Evolutionary conservation across 2,888 invertebrate species (phyloP), one percentile per base, ranked within the genome.

Genomic region (Drosophila phalerata): DNA sequence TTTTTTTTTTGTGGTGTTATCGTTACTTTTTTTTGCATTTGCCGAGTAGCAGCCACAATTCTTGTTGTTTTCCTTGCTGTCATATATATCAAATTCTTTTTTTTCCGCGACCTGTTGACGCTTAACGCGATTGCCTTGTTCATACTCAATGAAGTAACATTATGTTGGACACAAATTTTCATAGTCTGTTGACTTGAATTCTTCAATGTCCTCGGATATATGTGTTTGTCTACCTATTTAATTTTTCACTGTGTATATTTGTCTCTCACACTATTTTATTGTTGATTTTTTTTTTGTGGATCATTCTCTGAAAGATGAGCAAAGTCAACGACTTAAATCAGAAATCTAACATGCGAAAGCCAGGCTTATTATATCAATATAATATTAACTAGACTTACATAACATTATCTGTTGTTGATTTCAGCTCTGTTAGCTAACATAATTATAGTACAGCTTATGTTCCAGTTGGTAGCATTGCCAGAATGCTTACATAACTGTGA

Each of bases 31-130:
- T 43, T 67, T 67, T 49, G 49, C 45, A 62, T 51, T 47, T 61
- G 40, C 45, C 37, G 34, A 74, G 63, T 30, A 74, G 58, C 61
- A 22, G 56, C 11, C 8, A 19, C 37, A 45, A n/a, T 63, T n/a
- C n/a, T n/a, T 47, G 56, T 56, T 73, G 52, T 58, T 61, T 58
- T 43, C 25, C 75, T 65, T 1, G 43, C 57, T 56, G 76, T 62
- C 51, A 79, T 69, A 75, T 65, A 40, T 49, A 38, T 28, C 57
- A 30, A 55, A 58, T 64, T 61, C 15, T 15, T 51, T 15, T 51
- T 47, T 61, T 28, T 40, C 58, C n/a, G 48, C 38, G 60, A 73
- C 74, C 69, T 79, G 79, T 75, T 79, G 79, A 75, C 55, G 43
- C 30, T 79, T 79, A 49, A 55, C 56, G 56, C 55, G 58, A 37